These are phyloP conservation scores for Chelonia mydas DNA, from an alignment of 2,797 vertebrate genomes.

Conservation along the genomic window DNA sequence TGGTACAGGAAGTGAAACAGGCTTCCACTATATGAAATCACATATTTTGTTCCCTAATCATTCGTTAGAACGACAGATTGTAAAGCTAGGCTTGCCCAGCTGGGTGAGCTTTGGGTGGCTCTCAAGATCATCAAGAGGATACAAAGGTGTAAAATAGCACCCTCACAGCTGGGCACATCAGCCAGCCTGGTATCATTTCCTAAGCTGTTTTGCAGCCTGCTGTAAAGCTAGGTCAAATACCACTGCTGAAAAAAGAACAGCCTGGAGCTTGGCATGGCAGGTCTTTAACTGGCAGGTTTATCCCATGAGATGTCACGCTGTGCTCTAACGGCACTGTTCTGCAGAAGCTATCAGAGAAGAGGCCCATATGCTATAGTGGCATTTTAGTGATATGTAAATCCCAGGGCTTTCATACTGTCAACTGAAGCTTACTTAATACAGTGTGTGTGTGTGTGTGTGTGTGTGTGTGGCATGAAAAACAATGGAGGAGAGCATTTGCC, in stretches of 20 bases:
- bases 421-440: constrained; percentile 9
- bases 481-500: background rate
- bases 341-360: constrained; percentile 23
- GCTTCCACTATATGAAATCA: constrained; percentile 3
- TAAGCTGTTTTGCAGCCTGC: background rate
- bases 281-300: background rate
- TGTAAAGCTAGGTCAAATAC: background rate
- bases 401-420: constrained; percentile 34
- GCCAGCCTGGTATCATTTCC: background rate
- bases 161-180: background rate
- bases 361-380: background rate
- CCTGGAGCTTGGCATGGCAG: background rate
- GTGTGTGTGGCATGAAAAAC: background rate
- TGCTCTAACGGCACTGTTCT: background rate
- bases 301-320: background rate
- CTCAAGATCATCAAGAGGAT: constrained; percentile 38
- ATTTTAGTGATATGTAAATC: constrained; percentile 6
- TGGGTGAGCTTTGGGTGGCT: background rate
- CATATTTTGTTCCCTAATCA: constrained; percentile 29
- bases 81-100: background rate
- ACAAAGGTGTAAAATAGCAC: constrained; percentile 38
- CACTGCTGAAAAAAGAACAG: constrained; percentile 31
- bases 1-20: background rate
- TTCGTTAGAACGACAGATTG: constrained; percentile 4
- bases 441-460: background rate